Percentiles rank a stretch among this genome's conserved stretches.
Conservation (phyloP, 2,888 invertebrate species). For the Yponomeuta evonymella region DNA sequence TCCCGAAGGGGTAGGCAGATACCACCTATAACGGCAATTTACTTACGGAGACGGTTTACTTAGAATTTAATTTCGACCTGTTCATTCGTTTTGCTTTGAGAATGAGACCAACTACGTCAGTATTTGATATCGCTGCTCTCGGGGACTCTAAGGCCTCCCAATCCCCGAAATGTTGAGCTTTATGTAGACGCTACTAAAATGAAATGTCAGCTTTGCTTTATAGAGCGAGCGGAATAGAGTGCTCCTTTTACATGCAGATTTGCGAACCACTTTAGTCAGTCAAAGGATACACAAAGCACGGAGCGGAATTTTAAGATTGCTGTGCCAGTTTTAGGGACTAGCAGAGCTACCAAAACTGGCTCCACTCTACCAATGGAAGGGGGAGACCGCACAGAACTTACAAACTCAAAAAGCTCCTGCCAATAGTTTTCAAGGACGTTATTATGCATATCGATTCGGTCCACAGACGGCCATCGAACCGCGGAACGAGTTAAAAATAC, state of each 20-base stretch:
- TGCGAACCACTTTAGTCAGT: constrained; percentile 22
- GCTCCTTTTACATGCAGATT: not conserved
- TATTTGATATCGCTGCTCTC: not conserved
- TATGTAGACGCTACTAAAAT: not conserved
- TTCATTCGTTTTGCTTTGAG: no score
- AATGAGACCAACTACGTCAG: no score
- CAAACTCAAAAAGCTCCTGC: not conserved
- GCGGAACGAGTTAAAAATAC: constrained; percentile 73
- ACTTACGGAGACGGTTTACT: no score
- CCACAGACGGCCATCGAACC: constrained; percentile 72
- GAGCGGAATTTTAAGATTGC: no score
- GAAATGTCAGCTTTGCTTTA: not conserved
- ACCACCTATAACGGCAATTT: no score
- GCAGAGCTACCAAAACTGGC: no score
- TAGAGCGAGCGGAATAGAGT: not conserved
- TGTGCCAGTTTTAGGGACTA: no score
- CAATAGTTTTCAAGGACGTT: constrained; percentile 58
- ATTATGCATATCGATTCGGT: constrained; percentile 71
- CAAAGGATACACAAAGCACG: not conserved
- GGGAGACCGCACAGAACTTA: no score
- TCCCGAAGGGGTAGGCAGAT: no score
- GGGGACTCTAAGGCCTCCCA: not conserved
- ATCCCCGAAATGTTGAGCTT: not conserved
- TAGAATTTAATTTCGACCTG: no score
- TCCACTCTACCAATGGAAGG: no score